Conservation (phyloP, 2,113 vertebrate species). For the Hucho hucho region DNA sequence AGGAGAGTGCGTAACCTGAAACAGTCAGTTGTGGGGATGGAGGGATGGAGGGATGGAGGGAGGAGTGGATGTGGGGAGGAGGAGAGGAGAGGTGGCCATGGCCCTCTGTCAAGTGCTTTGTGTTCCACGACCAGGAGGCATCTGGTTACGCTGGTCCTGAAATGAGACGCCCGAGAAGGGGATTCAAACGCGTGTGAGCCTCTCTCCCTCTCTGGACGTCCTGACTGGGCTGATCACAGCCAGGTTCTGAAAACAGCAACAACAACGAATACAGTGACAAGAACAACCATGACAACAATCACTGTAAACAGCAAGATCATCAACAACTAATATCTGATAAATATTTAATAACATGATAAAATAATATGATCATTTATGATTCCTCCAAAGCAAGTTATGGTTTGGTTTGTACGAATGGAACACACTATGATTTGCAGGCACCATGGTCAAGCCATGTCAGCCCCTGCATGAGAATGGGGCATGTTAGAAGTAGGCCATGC, state of each 20-base stretch:
- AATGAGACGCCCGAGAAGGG: constrained; percentile 72
- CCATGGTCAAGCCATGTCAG: too few species aligned
- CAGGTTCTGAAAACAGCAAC: neutral
- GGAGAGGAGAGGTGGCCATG: constrained; percentile 84
- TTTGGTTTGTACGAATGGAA: too few species aligned
- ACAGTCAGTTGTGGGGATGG: constrained; percentile 29
- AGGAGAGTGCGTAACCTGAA: constrained; percentile 54
- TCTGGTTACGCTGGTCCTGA: constrained; percentile 83
- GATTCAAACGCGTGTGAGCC: constrained; percentile 64
- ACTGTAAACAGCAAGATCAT: too few species aligned
- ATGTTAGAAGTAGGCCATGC: too few species aligned
- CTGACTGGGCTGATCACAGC: constrained; percentile 45
- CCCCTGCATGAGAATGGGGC: too few species aligned
- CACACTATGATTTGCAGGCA: too few species aligned
- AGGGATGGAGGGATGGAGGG: constrained; percentile 2
- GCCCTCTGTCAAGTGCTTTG: constrained; percentile 91
- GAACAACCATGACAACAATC: too few species aligned
- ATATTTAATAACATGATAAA: too few species aligned
- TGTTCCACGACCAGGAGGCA: constrained; percentile 82
- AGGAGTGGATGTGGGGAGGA: constrained; percentile 61
- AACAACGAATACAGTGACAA: too few species aligned
- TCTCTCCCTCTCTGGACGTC: constrained; percentile 56
- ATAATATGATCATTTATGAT: too few species aligned
- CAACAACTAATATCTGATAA: too few species aligned
- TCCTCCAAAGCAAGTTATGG: too few species aligned